These are phyloP conservation scores for Acipenser oxyrinchus DNA, from an alignment of 2,797 vertebrate species.

Conservation along the genomic window DNA sequence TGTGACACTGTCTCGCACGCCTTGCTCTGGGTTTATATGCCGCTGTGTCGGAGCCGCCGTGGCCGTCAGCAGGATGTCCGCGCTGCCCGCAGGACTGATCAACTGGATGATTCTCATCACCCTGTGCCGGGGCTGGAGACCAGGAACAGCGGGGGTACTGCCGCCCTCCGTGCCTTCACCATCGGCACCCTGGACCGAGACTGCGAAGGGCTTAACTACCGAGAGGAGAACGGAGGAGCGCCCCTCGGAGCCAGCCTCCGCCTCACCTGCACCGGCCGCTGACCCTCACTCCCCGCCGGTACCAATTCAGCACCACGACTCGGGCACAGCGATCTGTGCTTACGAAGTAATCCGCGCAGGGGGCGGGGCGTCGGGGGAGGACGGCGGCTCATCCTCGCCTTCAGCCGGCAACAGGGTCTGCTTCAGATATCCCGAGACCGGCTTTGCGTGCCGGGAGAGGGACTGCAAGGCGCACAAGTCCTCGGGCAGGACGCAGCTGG, in stretches of 20 bases:
- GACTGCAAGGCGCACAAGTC: constrained; percentile 67
- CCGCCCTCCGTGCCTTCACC: constrained; percentile 19
- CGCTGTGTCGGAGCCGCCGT: constrained; percentile 21
- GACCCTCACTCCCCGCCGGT: constrained; percentile 39
- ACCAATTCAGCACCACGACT: constrained; percentile 12
- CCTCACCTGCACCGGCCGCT: neutral
- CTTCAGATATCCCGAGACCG: constrained; percentile 65
- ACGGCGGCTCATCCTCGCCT: constrained; percentile 25
- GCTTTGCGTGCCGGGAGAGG: constrained; percentile 62
- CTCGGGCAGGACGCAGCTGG: constrained; percentile 46
- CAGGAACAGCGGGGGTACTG: too few species aligned
- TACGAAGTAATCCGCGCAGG: constrained; percentile 69
- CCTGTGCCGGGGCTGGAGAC: neutral
- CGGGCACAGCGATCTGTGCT: constrained; percentile 63
- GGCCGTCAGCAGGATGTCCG: neutral
- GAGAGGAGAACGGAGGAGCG: too few species aligned
- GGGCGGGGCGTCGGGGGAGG: constrained; percentile 26
- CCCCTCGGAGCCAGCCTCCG: neutral
- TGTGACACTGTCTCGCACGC: constrained; percentile 13
- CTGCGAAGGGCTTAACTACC: neutral
- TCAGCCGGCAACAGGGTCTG: constrained; percentile 55
- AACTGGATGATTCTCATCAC: neutral
- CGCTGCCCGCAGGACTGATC: too few species aligned
- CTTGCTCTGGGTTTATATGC: too few species aligned
- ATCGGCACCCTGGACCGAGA: constrained; percentile 10